Evolutionary conservation across 2,113 vertebrate species (phyloP).

Genomic region (Pyxicephalus adspersus): DNA sequence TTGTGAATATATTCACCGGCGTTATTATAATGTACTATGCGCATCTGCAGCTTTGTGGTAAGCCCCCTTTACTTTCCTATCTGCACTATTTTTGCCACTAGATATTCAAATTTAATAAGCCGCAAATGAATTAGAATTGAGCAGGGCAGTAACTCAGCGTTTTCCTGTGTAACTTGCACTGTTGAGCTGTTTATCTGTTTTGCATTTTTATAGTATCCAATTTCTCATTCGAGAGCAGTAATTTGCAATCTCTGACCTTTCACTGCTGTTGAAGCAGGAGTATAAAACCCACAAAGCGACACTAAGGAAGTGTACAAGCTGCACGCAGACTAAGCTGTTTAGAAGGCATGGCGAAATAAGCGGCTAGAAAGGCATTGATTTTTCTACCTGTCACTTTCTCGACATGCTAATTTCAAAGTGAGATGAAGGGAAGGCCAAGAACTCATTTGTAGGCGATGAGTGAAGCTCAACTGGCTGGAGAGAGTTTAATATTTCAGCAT

Average conservation of each 20-base stretch:
- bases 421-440: conserved; percentile 42
- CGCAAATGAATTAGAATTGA: conserved; percentile 29
- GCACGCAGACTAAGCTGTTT: conserved; percentile 37
- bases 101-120: conserved; percentile 41
- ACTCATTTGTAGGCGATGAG: conserved; percentile 53
- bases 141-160: conserved; percentile 36
- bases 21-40: background rate
- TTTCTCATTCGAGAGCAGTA: conserved; percentile 53
- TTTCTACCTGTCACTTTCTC: conserved; percentile 56
- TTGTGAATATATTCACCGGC: background rate
- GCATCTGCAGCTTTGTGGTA: background rate
- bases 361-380: conserved; percentile 54
- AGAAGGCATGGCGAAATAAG: conserved; percentile 42
- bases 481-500: conserved; percentile 48
- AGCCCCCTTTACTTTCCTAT: conserved; percentile 14
- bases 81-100: background rate
- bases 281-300: conserved; percentile 51
- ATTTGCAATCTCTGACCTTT: conserved; percentile 58
- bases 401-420: conserved; percentile 55
- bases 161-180: conserved; percentile 36
- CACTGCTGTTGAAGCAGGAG: conserved; percentile 48
- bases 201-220: conserved; percentile 58
- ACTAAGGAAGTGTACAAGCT: conserved; percentile 47
- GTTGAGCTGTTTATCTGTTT: conserved; percentile 55
- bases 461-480: conserved; percentile 51